These are phyloP conservation scores for Trichechus manatus DNA, from an alignment of 2,113 vertebrate genomes.

Conservation along the genomic window DNA sequence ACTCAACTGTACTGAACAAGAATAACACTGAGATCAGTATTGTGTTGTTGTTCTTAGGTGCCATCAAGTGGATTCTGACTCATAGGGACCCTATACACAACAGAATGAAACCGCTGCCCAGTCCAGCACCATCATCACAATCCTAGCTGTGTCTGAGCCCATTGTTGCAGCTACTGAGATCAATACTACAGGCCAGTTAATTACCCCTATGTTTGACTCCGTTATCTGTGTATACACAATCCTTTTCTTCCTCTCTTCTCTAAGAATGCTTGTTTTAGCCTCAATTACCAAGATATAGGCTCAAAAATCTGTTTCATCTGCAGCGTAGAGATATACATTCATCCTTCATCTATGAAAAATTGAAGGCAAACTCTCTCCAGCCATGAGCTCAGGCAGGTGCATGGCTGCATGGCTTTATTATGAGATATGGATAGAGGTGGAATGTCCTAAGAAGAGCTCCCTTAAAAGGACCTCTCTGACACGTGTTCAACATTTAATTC, in stretches of 20 bases:
- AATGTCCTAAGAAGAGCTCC: constrained; percentile 40
- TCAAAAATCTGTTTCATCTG: constrained; percentile 1
- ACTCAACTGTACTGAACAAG: too few relatives aligned
- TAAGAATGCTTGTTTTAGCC: constrained; percentile 49
- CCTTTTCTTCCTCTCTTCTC: not conserved
- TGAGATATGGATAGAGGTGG: not conserved
- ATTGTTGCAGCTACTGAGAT: not conserved
- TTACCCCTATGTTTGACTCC: not conserved
- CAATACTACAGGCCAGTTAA: not conserved
- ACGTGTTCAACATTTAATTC: constrained; percentile 77
- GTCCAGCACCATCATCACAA: not conserved
- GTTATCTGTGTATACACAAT: constrained; percentile 39
- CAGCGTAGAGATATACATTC: not conserved
- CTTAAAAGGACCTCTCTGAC: constrained; percentile 50
- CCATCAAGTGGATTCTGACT: not conserved
- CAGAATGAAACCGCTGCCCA: not conserved
- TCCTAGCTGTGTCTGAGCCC: not conserved
- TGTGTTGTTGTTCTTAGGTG: too few relatives aligned
- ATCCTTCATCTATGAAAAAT: constrained; percentile 18
- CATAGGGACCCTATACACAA: not conserved
- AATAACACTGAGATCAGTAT: not conserved
- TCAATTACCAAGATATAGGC: not conserved
- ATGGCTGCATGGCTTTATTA: not conserved
- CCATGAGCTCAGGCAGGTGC: not conserved
- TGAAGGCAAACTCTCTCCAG: constrained; percentile 15